phyloP scores from a whole-genome alignment of 92 coral and sea anemone species.

The Zoanthus solanderi region DNA sequence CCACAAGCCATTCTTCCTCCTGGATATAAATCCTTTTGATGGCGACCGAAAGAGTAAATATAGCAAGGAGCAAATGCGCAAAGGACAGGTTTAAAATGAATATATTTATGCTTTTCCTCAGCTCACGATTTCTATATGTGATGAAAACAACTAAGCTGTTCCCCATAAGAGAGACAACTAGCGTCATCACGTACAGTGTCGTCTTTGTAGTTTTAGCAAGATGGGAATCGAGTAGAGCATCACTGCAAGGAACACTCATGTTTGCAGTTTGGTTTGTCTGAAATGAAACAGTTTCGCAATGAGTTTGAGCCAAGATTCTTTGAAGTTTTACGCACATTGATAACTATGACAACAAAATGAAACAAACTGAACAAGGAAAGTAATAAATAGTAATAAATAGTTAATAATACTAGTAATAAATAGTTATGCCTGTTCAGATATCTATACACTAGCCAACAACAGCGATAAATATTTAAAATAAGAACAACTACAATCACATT shows the following conservation, averaged over 20 bases:
- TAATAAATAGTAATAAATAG: too few relatives aligned
- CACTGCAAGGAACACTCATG: not conserved
- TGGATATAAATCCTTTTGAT: not conserved
- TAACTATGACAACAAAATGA: too few relatives aligned
- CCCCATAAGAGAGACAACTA: not conserved
- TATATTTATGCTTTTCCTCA: not conserved
- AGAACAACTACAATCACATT: too few relatives aligned
- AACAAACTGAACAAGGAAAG: too few relatives aligned
- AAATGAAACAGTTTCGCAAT: not conserved
- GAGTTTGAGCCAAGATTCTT: not conserved
- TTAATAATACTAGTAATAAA: too few relatives aligned
- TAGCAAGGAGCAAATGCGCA: not conserved
- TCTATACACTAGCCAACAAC: too few relatives aligned
- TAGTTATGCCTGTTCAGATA: too few relatives aligned
- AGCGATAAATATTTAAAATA: too few relatives aligned
- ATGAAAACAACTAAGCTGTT: not conserved
- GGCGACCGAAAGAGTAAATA: not conserved
- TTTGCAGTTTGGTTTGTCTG: not conserved
- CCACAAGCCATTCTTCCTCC: not conserved
- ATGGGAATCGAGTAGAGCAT: conserved; percentile 3
- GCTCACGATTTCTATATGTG: not conserved
- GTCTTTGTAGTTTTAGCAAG: conserved; percentile 4
- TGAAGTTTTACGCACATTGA: not conserved
- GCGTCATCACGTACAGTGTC: not conserved
- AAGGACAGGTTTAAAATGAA: conserved; percentile 3